Evolutionary conservation across 2,888 invertebrate species (phyloP), one percentile per base, ranked within the genome.

Genomic region (Silvanus unidentatus): DNA sequence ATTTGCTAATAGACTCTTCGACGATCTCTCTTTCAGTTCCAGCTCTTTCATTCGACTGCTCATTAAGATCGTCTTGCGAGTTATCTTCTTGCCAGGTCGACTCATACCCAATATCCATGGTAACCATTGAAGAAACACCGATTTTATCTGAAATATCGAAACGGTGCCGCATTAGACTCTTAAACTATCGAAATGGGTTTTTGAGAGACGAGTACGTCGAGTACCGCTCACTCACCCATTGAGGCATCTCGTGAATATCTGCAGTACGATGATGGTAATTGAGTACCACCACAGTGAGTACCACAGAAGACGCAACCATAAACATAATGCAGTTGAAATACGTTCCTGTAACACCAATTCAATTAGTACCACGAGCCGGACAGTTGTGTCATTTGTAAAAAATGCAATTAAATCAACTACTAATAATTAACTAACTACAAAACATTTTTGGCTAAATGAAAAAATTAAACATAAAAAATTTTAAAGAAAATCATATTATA

Each of bases 251-350:
- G 75, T 96, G 94, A 69, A 94, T 95, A 71, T 96, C 95, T 49
- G 95, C 92, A 59, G 92, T 92, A 65, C 96, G 83, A 75, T 97
- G 96, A 75, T 97, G 97, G 75, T 93, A 96, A 77, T 97, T 97
- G 58, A 97, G 82, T 60, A 97, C 95, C 62, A 96, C 87, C 59
- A 97, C 95, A 43, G 97, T 97, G 65, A 95, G 82, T 63, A 96
- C 93, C 73, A 97, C 96, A 54, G 96, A 96, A 53, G 95, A 92
- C 49, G 96, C 95, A 76, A 96, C 96, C 95, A 97, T 96, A 77
- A 97, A 92, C 97, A 97, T 97, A 77, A 96, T 96, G 80, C 95
- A 95, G 79, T 96, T 96, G 85, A 97, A 97, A 80, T 97, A 97
- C 63, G 96, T 93, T 71, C 96, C 96, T 62, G 65, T 48, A 66